Evolutionary conservation across 2,888 invertebrate genomes (phyloP).

Genomic region (Dyspetes luteomarginatus): DNA sequence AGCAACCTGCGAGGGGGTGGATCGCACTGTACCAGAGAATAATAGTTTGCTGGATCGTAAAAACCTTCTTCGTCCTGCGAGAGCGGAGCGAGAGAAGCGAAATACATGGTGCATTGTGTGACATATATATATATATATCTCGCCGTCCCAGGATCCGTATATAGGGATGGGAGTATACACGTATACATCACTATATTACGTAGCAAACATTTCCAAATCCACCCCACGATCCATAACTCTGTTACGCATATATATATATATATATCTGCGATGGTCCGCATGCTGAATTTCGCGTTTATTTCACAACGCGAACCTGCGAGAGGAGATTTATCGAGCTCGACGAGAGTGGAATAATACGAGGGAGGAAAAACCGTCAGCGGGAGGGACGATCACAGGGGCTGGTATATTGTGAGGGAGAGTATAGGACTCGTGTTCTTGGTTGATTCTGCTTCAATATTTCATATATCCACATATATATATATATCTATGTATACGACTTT

Average conservation of each 20-base stretch:
- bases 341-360: constrained; percentile 47
- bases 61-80: constrained; percentile 49
- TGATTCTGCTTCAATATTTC: constrained; percentile 42
- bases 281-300: constrained; percentile 37
- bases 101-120: constrained; percentile 20
- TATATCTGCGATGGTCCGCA: constrained; percentile 31
- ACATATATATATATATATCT: constrained; percentile 39
- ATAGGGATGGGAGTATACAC: constrained; percentile 44
- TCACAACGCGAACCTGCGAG: constrained; percentile 58
- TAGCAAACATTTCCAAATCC: constrained; percentile 29
- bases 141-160: constrained; percentile 46
- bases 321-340: constrained; percentile 67
- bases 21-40: constrained; percentile 58
- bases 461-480: constrained; percentile 24
- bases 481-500: constrained; percentile 7
- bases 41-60: constrained; percentile 66
- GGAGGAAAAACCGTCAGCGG: constrained; percentile 32
- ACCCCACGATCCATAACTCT: constrained; percentile 64
- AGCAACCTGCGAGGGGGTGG: constrained; percentile 55
- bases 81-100: constrained; percentile 32
- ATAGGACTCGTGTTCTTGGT: constrained; percentile 32
- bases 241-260: background rate
- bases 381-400: constrained; percentile 47
- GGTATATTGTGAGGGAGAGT: constrained; percentile 28
- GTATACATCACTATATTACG: background rate